Conservation (phyloP, 37 sponge, comb jelly and placozoan species). For the Cladorhizidae sp. region DNA sequence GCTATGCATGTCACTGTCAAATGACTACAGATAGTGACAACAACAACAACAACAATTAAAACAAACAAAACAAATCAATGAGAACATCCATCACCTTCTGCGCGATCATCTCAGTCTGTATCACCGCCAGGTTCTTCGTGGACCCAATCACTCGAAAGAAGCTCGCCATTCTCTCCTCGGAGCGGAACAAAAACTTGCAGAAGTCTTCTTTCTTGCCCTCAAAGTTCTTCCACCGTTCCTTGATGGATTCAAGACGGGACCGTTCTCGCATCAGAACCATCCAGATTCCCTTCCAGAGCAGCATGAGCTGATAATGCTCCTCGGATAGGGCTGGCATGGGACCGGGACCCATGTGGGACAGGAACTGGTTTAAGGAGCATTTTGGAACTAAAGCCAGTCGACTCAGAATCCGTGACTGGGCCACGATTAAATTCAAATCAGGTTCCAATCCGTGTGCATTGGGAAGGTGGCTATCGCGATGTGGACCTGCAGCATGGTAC, state of each 20-base stretch:
- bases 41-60: not conserved
- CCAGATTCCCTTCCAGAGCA: conserved; percentile 52
- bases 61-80: not conserved
- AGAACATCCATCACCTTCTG: conserved; percentile 2
- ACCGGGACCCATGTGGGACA: not conserved
- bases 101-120: conserved; percentile 29
- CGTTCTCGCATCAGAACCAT: conserved; percentile 5
- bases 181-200: conserved; percentile 30
- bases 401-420: not conserved
- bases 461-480: not conserved
- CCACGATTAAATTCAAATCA: not conserved
- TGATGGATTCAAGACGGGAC: conserved; percentile 37
- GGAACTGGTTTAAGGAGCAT: not conserved
- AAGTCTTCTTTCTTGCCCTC: conserved; percentile 44
- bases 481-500: conserved; percentile 11
- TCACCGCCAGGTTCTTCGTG: conserved; percentile 25
- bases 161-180: conserved; percentile 20
- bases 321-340: conserved; percentile 11
- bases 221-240: conserved; percentile 52
- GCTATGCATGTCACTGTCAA: conserved; percentile 5
- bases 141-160: not conserved
- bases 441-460: not conserved
- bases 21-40: conserved; percentile 20
- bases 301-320: conserved; percentile 31
- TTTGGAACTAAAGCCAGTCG: not conserved